phyloP scores from a whole-genome alignment of 2,888 invertebrate genomes.

The Melieria picta region DNA sequence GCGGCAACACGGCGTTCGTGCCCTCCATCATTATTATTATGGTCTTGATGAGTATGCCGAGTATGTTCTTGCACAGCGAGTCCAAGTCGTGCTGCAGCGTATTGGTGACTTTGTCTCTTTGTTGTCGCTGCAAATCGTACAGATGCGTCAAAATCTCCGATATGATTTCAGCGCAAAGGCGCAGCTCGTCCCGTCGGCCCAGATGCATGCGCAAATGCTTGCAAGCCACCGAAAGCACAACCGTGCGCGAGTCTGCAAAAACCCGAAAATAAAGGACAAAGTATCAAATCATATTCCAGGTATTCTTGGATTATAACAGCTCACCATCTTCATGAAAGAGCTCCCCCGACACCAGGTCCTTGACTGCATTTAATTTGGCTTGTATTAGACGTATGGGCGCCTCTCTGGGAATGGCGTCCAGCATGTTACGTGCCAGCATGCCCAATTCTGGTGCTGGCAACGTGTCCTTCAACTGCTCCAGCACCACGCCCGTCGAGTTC shows the following conservation, averaged over 20 bases:
- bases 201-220: constrained; percentile 86
- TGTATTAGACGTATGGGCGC: constrained; percentile 76
- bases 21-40: constrained; percentile 84
- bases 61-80: constrained; percentile 80
- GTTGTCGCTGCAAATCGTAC: constrained; percentile 68
- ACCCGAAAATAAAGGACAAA: background rate
- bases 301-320: constrained; percentile 13
- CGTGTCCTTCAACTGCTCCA: constrained; percentile 81
- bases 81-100: constrained; percentile 81
- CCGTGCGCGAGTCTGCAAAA: constrained; percentile 81
- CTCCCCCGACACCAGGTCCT: constrained; percentile 79
- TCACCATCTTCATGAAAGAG: constrained; percentile 78
- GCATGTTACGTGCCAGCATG: constrained; percentile 79
- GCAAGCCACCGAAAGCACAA: constrained; percentile 84
- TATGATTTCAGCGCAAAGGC: constrained; percentile 86
- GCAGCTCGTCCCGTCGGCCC: constrained; percentile 81
- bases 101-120: constrained; percentile 67
- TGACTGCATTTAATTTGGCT: constrained; percentile 84
- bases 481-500: constrained; percentile 83
- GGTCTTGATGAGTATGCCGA: constrained; percentile 87
- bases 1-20: constrained; percentile 74
- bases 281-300: background rate
- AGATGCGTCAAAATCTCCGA: constrained; percentile 79
- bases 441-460: constrained; percentile 81
- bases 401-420: constrained; percentile 74